Percentiles rank a stretch among this genome's conserved stretches.
phyloP scores from a whole-genome alignment of 2,888 invertebrate genomes.

The Stegophylla sp. region DNA sequence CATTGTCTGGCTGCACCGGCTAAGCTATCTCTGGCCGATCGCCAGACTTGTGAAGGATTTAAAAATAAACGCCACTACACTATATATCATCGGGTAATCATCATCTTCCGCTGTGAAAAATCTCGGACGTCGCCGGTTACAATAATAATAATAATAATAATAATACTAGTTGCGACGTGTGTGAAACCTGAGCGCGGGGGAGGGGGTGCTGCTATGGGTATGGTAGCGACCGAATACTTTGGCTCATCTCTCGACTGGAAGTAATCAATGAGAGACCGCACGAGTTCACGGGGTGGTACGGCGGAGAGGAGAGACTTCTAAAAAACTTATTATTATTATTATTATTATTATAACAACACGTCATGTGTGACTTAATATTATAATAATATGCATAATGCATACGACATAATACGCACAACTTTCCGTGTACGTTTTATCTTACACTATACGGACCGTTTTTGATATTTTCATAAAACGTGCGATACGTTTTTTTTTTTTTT shows the following conservation, averaged over 20 bases:
- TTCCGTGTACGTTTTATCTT: background rate
- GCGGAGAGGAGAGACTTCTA: background rate
- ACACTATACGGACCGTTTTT: background rate
- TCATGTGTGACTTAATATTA: background rate
- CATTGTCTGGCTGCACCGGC: background rate
- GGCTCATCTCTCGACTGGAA: slow-evolving; percentile 29
- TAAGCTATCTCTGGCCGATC: slow-evolving; percentile 2
- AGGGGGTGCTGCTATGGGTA: background rate
- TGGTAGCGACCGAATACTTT: background rate
- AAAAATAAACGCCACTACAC: background rate
- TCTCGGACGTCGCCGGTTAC: background rate
- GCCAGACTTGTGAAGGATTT: slow-evolving; percentile 7
- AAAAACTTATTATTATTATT: background rate
- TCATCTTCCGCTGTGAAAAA: slow-evolving; percentile 6
- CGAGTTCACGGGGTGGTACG: no score
- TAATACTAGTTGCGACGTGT: background rate
- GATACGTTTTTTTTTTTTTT: background rate
- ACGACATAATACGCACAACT: no score
- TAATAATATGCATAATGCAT: background rate
- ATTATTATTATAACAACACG: background rate
- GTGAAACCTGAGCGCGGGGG: slow-evolving; percentile 41
- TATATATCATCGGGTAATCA: slow-evolving; percentile 7
- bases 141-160: no score
- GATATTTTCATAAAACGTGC: background rate
- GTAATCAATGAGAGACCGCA: slow-evolving; percentile 19